Percentiles rank a stretch among this genome's conserved stretches.
These are phyloP conservation scores for Cricetomys ansorgei DNA, from an alignment of 2,113 vertebrate genomes.

Conservation along the genomic window DNA sequence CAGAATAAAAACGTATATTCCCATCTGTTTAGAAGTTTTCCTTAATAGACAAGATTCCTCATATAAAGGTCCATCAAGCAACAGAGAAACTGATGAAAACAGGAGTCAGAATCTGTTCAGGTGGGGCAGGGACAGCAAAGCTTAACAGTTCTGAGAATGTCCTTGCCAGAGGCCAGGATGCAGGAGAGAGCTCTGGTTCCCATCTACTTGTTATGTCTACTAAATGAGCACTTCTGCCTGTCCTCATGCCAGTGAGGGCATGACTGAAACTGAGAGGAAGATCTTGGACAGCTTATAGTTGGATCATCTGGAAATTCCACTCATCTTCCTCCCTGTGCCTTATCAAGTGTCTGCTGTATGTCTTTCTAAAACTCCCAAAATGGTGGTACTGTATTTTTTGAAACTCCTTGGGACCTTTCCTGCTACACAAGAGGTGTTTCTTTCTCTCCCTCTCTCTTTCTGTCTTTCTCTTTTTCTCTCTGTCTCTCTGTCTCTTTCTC, in stretches of 20 bases:
- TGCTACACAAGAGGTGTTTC: background rate
- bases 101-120: background rate
- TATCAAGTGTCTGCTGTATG: background rate
- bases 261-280: background rate
- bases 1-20: background rate
- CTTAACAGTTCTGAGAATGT: background rate
- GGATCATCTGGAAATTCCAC: no score
- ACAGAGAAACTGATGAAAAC: background rate
- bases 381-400: background rate
- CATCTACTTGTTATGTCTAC: background rate
- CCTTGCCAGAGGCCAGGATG: background rate
- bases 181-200: no score
- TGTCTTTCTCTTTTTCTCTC: no score
- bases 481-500: background rate
- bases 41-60: background rate
- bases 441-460: no score
- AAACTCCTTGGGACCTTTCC: background rate
- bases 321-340: background rate
- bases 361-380: no score
- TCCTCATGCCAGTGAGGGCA: accelerated
- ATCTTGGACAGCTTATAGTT: background rate
- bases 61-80: background rate
- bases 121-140: no score
- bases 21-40: background rate
- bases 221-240: background rate